Evolutionary conservation across 2,113 vertebrate genomes (phyloP).

Genomic region (Myrmecobius fasciatus): DNA sequence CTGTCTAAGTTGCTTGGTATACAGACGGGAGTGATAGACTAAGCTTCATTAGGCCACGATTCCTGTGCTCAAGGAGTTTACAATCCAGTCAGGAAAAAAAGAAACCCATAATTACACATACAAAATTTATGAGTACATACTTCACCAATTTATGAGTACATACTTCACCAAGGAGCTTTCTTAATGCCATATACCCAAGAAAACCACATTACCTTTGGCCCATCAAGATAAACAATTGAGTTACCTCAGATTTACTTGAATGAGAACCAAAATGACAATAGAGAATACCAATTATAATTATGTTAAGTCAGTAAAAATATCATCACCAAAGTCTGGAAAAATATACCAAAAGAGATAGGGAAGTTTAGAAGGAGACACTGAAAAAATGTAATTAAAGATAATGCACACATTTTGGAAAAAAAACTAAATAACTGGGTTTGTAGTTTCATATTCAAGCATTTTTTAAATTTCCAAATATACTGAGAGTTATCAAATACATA

Average conservation of each 20-base stretch:
- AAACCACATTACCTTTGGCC: neutral
- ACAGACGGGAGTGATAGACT: neutral
- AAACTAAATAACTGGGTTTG: neutral
- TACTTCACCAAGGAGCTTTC: neutral
- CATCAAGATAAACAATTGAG: neutral
- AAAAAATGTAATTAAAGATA: neutral
- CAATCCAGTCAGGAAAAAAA: neutral
- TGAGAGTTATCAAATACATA: neutral
- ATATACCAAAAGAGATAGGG: neutral
- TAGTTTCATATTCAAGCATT: neutral
- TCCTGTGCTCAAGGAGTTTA: neutral
- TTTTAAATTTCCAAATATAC: neutral
- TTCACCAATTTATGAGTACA: neutral
- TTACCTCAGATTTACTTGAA: neutral
- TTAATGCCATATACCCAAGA: neutral
- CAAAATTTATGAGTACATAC: neutral
- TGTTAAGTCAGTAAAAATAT: neutral
- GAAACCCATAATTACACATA: neutral
- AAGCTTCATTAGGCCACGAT: neutral
- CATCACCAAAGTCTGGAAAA: neutral
- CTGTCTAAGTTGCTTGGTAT: neutral
- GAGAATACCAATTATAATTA: neutral
- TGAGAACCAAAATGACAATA: neutral
- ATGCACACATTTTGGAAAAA: neutral
- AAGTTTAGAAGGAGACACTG: neutral